A percentile compares a stretch with the other conserved stretches of the same genome.
These are phyloP conservation scores for Phania funesta DNA, from an alignment of 2,888 invertebrate species.

Conservation along the genomic window DNA sequence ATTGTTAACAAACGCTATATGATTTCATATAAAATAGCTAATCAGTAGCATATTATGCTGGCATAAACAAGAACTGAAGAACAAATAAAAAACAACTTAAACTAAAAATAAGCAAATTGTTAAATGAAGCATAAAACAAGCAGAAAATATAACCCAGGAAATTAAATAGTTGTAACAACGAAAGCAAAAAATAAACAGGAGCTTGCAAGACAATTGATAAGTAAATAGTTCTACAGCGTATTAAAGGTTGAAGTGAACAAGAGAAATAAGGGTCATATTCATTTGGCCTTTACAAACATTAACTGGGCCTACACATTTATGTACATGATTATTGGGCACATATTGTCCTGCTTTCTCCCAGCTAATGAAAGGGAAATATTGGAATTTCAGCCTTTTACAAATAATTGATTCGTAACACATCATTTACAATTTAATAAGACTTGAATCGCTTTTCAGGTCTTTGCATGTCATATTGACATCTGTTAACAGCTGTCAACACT, in stretches of 20 bases:
- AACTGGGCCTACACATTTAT: neutral
- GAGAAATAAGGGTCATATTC: neutral
- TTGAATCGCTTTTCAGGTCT: neutral
- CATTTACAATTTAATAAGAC: constrained; percentile 21
- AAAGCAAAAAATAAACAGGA: neutral
- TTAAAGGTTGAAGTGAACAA: neutral
- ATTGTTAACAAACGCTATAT: constrained; percentile 34
- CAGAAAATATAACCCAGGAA: constrained; percentile 16
- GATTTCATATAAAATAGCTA: constrained; percentile 10
- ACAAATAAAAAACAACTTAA: neutral
- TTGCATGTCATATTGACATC: constrained; percentile 63
- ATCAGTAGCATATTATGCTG: constrained; percentile 48
- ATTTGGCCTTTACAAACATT: neutral
- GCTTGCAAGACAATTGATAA: constrained; percentile 26
- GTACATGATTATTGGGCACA: neutral
- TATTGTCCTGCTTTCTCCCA: neutral
- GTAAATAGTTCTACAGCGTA: no score
- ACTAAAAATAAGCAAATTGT: constrained; percentile 23
- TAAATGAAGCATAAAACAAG: constrained; percentile 60
- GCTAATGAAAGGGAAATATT: neutral
- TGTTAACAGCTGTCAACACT: constrained; percentile 66
- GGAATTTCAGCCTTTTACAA: neutral
- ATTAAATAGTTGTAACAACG: constrained; percentile 13
- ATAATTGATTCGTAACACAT: constrained; percentile 9
- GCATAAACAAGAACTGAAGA: constrained; percentile 40